Conservation (phyloP, 1,140 invertebrate genomes). For the Metopolophium dirhodum region DNA sequence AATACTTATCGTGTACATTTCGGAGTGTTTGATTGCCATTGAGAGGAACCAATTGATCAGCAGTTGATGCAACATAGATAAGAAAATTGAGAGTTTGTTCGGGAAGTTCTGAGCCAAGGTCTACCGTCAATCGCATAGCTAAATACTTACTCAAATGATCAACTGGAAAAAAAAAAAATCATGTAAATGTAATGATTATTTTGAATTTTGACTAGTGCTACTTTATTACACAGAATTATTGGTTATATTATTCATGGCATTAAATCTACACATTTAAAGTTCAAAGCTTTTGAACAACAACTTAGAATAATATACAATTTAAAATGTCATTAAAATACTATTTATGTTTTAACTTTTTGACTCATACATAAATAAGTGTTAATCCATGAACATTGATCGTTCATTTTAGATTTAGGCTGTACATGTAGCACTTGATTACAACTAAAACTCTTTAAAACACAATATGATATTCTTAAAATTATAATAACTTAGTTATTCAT, state of each 20-base stretch:
- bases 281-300: too few species aligned
- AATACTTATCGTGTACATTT: slow-evolving; percentile 93
- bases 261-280: background rate
- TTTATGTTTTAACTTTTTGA: background rate
- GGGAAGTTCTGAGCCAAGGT: slow-evolving; percentile 78
- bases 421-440: too few species aligned
- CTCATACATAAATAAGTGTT: background rate
- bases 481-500: too few species aligned
- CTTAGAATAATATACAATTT: too few species aligned
- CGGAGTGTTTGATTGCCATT: slow-evolving; percentile 87
- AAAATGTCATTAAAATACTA: background rate
- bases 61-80: slow-evolving; percentile 86
- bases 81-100: slow-evolving; percentile 77
- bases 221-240: background rate
- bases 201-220: background rate
- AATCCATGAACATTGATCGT: too few species aligned
- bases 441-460: too few species aligned
- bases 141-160: slow-evolving; percentile 96
- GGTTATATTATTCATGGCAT: background rate
- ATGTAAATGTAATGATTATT: background rate
- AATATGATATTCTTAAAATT: too few species aligned
- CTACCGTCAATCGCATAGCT: slow-evolving; percentile 90
- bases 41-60: slow-evolving; percentile 82
- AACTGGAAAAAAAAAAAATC: slow-evolving; percentile 70
- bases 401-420: too few species aligned